Evolutionary conservation across 2,797 vertebrate genomes (phyloP).

Genomic region (Enteromius afrohamiltoni): DNA sequence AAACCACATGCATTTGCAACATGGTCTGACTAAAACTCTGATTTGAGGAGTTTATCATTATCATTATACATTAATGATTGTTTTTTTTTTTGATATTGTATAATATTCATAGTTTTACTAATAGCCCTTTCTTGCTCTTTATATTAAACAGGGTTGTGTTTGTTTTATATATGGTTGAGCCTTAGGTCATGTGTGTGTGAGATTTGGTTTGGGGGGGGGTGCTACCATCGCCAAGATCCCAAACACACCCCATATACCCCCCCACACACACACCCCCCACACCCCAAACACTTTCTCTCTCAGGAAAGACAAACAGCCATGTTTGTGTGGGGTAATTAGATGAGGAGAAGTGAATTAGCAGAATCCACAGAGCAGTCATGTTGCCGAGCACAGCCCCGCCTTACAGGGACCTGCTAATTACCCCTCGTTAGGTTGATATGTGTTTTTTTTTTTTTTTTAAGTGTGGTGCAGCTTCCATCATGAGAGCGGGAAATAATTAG

Average conservation of each 20-base stretch:
- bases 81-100: constrained; percentile 32
- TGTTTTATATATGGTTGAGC: constrained; percentile 37
- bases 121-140: constrained; percentile 17
- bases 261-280: background rate
- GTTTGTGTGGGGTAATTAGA: constrained; percentile 90
- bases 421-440: constrained; percentile 84
- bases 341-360: constrained; percentile 90
- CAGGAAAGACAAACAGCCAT: constrained; percentile 74
- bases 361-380: constrained; percentile 88
- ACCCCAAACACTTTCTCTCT: constrained; percentile 62
- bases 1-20: constrained; percentile 27
- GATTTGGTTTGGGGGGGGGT: constrained; percentile 5
- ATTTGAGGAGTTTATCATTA: background rate
- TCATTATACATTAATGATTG: constrained; percentile 25
- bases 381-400: constrained; percentile 80
- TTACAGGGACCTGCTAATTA: constrained; percentile 88
- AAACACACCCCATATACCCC: background rate
- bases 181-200: constrained; percentile 11
- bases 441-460: constrained; percentile 60
- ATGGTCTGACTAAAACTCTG: background rate
- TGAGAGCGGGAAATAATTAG: constrained; percentile 73
- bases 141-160: constrained; percentile 36
- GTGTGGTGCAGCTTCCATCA: constrained; percentile 65
- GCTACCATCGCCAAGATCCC: constrained; percentile 23
- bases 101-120: constrained; percentile 11